A percentile compares a stretch with the other conserved stretches of the same genome.
Conservation (phyloP, 1,140 invertebrate species). For the Heterodera schachtii region DNA sequence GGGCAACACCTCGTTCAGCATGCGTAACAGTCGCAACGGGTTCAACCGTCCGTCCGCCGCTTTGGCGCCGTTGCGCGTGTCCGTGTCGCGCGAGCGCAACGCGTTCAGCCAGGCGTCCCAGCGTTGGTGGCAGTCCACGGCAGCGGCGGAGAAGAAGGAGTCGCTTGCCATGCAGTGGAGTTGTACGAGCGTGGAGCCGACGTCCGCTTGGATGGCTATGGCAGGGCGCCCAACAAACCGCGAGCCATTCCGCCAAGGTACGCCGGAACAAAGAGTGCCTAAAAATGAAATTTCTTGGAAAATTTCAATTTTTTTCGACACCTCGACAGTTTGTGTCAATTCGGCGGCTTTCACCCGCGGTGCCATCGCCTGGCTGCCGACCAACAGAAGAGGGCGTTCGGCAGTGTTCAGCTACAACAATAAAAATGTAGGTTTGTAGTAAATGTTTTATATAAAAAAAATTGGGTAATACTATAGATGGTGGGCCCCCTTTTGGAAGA, state of each 20-base stretch:
- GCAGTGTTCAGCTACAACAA: background rate
- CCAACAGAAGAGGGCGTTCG: conserved; percentile 69
- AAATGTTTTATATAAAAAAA: no score
- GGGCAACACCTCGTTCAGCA: conserved; percentile 69
- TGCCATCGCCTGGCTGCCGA: conserved; percentile 73
- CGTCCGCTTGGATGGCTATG: conserved; percentile 72
- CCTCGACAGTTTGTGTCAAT: conserved; percentile 69
- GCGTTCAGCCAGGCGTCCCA: conserved; percentile 71
- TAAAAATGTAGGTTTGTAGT: no score
- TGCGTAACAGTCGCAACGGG: conserved; percentile 71
- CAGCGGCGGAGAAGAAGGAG: no score
- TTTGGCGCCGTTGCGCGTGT: conserved; percentile 70
- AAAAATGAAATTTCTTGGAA: conserved; percentile 19
- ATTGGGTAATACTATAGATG: no score
- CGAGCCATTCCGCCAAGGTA: conserved; percentile 75
- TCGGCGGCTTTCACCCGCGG: conserved; percentile 70
- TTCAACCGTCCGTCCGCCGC: conserved; percentile 71
- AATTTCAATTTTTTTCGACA: conserved; percentile 54
- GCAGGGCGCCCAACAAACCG: conserved; percentile 70
- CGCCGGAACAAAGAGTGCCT: conserved; percentile 72
- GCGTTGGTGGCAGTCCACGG: no score
- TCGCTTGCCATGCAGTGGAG: conserved; percentile 62
- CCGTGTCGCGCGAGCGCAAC: conserved; percentile 71
- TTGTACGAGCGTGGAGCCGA: conserved; percentile 70
- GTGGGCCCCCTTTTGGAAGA: no score